These are phyloP conservation scores for Sympetrum striolatum DNA, from an alignment of 2,888 invertebrate genomes.

Conservation along the genomic window DNA sequence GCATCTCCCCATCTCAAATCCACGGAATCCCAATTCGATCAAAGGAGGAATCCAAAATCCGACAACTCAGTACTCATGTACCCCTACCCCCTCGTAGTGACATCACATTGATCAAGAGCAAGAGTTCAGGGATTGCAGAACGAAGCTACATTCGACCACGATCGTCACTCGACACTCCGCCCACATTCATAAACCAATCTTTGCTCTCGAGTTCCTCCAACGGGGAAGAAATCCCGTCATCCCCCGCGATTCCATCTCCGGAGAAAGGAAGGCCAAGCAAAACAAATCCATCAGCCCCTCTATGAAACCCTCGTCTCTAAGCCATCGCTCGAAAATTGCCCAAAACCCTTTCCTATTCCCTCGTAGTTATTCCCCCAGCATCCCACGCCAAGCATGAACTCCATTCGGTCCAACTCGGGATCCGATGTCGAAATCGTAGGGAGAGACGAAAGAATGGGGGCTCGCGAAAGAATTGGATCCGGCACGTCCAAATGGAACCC, in stretches of 20 bases:
- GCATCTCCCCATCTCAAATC: too few relatives aligned
- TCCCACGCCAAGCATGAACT: constrained; percentile 27
- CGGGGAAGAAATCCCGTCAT: background rate
- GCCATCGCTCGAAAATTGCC: background rate
- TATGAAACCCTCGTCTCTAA: background rate
- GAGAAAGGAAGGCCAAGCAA: background rate
- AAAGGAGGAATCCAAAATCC: too few relatives aligned
- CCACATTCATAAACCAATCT: too few relatives aligned
- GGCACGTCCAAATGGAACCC: constrained; percentile 34
- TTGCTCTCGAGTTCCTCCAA: background rate
- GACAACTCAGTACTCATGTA: too few relatives aligned
- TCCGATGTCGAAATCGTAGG: constrained; percentile 1
- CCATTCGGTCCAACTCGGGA: constrained; percentile 14
- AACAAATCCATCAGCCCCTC: background rate
- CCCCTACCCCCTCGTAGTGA: too few relatives aligned
- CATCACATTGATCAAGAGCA: too few relatives aligned
- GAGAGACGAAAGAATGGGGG: background rate
- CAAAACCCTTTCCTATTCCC: background rate
- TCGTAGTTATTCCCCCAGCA: constrained; percentile 28
- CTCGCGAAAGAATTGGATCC: constrained; percentile 36
- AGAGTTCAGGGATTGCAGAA: too few relatives aligned
- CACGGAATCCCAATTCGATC: too few relatives aligned
- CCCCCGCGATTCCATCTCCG: background rate
- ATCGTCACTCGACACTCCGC: background rate
- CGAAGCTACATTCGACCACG: too few relatives aligned